A percentile compares a stretch with the other conserved stretches of the same genome.
Conservation (phyloP, 2,113 vertebrate species). For the Seriola dumerili region DNA sequence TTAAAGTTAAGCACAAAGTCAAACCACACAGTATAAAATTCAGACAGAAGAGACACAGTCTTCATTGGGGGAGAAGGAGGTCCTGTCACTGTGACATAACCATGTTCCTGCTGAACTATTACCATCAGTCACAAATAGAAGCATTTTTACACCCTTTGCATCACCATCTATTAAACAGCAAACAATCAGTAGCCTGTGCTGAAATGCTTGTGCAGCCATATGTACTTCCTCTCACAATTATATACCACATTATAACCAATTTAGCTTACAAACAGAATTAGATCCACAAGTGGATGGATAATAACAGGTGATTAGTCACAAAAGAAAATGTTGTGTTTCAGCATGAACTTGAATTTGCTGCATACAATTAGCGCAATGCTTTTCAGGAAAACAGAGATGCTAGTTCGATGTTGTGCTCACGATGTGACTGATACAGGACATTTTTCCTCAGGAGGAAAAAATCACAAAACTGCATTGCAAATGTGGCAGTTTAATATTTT, state of each 20-base stretch:
- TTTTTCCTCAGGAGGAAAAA: no score
- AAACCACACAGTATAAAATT: neutral
- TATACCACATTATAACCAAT: neutral
- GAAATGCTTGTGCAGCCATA: neutral
- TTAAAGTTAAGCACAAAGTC: conserved; percentile 20
- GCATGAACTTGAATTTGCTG: neutral
- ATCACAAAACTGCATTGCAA: neutral
- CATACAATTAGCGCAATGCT: neutral
- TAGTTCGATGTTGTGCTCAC: neutral
- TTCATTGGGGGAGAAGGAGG: neutral
- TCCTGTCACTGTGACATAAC: neutral
- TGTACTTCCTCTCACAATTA: neutral
- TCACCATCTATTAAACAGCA: neutral
- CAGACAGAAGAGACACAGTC: neutral
- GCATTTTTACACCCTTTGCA: neutral
- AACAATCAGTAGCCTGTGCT: conserved; percentile 9
- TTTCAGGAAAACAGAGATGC: neutral
- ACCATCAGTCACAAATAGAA: neutral
- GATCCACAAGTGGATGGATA: conserved; percentile 45
- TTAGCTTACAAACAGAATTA: neutral
- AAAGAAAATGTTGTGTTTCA: neutral
- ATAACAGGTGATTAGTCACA: conserved; percentile 6
- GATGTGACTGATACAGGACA: neutral
- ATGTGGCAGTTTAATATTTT: neutral
- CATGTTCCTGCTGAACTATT: neutral